Conservation (phyloP, 1,140 invertebrate genomes). For the Melanaphis sacchari region DNA sequence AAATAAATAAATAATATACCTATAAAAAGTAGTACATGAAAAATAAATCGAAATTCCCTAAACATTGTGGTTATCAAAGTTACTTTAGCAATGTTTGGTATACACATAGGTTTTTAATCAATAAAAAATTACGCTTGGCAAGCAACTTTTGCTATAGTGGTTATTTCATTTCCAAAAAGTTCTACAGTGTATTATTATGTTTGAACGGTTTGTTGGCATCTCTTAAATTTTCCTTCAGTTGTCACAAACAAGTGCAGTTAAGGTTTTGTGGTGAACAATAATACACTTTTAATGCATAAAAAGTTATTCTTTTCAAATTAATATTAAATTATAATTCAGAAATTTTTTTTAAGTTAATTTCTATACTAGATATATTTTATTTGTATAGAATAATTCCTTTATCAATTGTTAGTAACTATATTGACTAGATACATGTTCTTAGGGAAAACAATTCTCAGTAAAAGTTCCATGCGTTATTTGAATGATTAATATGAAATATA, state of each 20-base stretch:
- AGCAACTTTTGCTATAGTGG: neutral
- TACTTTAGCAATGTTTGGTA: neutral
- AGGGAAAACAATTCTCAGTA: neutral
- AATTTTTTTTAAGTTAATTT: neutral
- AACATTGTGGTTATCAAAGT: neutral
- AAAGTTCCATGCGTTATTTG: neutral
- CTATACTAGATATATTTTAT: neutral
- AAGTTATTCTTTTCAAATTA: neutral
- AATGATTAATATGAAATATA: neutral
- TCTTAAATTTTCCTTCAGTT: neutral
- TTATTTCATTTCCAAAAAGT: neutral
- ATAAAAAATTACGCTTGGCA: neutral
- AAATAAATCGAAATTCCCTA: neutral
- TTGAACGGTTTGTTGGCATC: neutral
- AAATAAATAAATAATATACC: too few relatives aligned
- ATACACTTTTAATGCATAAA: neutral
- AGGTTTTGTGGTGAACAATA: neutral
- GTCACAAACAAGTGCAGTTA: neutral
- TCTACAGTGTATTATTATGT: neutral
- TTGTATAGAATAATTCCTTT: neutral
- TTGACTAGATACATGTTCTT: neutral
- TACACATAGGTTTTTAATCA: neutral
- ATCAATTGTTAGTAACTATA: neutral
- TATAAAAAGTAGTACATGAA: too few relatives aligned
- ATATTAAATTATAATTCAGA: neutral